phyloP scores from a whole-genome alignment of 2,797 vertebrate species.

The Gambusia yucatana region DNA sequence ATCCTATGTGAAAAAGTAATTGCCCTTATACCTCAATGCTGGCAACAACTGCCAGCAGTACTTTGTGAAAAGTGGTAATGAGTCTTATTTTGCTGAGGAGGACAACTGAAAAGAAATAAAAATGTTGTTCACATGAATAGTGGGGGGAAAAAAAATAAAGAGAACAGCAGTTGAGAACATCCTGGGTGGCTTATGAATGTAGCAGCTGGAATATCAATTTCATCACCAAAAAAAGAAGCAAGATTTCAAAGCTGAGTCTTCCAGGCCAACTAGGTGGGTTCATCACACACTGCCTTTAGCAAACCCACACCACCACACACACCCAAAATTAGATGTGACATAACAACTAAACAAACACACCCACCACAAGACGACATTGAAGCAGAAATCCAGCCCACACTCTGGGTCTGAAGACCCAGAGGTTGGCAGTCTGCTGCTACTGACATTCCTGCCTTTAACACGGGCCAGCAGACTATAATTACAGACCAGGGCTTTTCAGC shows the following conservation, averaged over 20 bases:
- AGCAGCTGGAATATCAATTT: not conserved
- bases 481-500: conserved; percentile 25
- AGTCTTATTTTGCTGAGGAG: not conserved
- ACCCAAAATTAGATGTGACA: conserved; percentile 15
- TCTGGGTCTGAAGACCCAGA: conserved; percentile 3
- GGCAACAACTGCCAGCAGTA: not conserved
- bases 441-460: conserved; percentile 27
- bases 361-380: not conserved
- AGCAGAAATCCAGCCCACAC: conserved; percentile 2
- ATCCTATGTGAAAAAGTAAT: not conserved
- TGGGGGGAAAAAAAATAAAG: not conserved
- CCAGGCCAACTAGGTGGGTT: not conserved
- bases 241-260: not conserved
- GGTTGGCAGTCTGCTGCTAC: conserved; percentile 28
- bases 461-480: conserved; percentile 22
- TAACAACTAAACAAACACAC: not conserved
- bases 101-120: not conserved
- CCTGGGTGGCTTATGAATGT: not conserved
- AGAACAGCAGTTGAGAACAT: not conserved
- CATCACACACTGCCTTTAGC: not conserved
- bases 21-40: not conserved
- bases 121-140: not conserved
- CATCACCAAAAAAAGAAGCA: not conserved
- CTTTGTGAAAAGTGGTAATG: not conserved
- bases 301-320: not conserved